Evolutionary conservation across 2,888 invertebrate genomes (phyloP).

Genomic region (Seira sanloemensis): DNA sequence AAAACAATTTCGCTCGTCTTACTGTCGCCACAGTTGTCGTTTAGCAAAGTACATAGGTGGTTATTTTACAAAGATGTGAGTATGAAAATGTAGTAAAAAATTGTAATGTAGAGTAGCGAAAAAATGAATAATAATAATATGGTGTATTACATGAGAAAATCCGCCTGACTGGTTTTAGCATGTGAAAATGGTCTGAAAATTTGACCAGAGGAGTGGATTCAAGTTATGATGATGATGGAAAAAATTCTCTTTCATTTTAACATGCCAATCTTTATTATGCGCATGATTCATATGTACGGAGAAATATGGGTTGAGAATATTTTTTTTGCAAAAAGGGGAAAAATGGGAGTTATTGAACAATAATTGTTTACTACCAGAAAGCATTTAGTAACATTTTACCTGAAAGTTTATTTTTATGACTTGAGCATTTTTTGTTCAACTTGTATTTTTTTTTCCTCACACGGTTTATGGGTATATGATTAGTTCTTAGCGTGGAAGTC

Average conservation of each 20-base stretch:
- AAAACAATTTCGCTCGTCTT: too few species aligned
- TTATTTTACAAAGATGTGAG: constrained; percentile 25
- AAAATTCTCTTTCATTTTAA: neutral
- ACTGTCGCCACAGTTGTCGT: constrained; percentile 58
- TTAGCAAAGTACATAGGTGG: constrained; percentile 43
- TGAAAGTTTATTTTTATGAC: constrained; percentile 13
- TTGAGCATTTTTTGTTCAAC: neutral
- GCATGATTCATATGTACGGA: neutral
- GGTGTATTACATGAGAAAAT: constrained; percentile 53
- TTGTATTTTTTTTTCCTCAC: neutral
- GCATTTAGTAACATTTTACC: constrained; percentile 12
- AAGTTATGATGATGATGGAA: neutral
- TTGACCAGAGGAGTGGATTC: neutral
- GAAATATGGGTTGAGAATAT: constrained; percentile 9
- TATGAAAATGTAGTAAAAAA: constrained; percentile 11
- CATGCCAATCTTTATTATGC: constrained; percentile 5
- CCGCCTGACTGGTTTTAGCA: constrained; percentile 59
- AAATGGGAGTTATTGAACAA: constrained; percentile 26
- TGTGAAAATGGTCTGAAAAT: constrained; percentile 60
- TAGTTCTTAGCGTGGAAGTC: constrained; percentile 6
- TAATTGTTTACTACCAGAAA: constrained; percentile 19
- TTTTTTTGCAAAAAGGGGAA: constrained; percentile 4
- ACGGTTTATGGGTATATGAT: constrained; percentile 13
- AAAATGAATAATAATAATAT: constrained; percentile 38
- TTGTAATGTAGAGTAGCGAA: neutral